phyloP scores from a whole-genome alignment of 2,113 vertebrate species.

The Synodontis membranacea region DNA sequence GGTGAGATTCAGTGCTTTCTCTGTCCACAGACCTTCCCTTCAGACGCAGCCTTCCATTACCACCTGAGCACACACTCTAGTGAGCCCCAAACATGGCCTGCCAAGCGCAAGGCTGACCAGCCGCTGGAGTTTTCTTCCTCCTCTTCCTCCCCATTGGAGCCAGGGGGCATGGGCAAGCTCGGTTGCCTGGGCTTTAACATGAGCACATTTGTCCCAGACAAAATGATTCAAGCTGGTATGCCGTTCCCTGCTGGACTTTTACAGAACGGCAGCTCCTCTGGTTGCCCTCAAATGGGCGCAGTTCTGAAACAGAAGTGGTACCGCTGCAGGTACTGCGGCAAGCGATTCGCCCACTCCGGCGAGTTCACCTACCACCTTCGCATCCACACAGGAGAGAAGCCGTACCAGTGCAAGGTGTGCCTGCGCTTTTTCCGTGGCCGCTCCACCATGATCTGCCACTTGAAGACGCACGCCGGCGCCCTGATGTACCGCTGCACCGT shows the following conservation, averaged over 20 bases:
- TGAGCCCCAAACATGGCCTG: conserved; percentile 61
- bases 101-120: conserved; percentile 69
- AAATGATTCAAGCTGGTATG: conserved; percentile 65
- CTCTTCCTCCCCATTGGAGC: conserved; percentile 62
- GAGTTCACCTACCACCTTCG: conserved; percentile 97
- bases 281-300: conserved; percentile 62
- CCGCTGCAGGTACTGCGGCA: conserved; percentile 92
- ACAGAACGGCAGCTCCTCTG: conserved; percentile 55
- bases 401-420: conserved; percentile 97
- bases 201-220: conserved; percentile 62
- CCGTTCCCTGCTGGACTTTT: conserved; percentile 59
- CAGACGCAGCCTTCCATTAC: conserved; percentile 80
- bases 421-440: conserved; percentile 96
- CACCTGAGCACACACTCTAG: conserved; percentile 84
- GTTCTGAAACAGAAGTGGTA: conserved; percentile 86
- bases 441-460: conserved; percentile 98
- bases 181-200: conserved; percentile 56
- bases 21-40: conserved; percentile 76
- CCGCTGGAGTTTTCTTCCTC: conserved; percentile 62
- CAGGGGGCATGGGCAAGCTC: conserved; percentile 56
- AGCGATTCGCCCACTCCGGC: conserved; percentile 93
- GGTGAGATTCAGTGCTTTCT: conserved; percentile 71
- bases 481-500: conserved; percentile 97
- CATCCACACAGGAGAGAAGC: conserved; percentile 96
- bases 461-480: conserved; percentile 95